Base-by-base conservation (phyloP, 1,140 invertebrate genomes). In the Idris sp. region DNA sequence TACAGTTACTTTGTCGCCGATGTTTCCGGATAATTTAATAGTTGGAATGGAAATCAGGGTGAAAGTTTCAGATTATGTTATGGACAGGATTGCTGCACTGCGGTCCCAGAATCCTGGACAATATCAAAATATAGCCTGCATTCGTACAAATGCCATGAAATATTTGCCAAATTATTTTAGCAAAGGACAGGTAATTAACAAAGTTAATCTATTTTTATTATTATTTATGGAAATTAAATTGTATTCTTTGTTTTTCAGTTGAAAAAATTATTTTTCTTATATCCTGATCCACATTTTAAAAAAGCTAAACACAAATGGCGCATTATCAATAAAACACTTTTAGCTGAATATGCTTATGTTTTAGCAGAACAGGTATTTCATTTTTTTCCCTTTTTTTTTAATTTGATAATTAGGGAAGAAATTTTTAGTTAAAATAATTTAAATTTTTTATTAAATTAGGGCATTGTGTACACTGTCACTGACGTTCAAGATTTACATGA, bases 261-360 rank as follows among this genome's bases (percentile, higher is more conserved):
- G 9, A 92, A 93, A 67, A 99, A 99, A 89, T 97, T 99, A 92
- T 99, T 99, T 87, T 99, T 99, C 83, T 88, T 99, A n/a, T 99
- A 98, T 87, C 98, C 98, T 18, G 98, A 99, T 90, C 98, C 98
- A 26, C 98, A 99, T 90, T 99, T 99, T 85, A 99, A 99, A 86
- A 98, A 96, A 80, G 92, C 96, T 0, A 99, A 99, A 89, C 97
- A 99, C 82, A 99, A 99, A 88, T 99, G 98, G 98, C 91, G 98
- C 65, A 99, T 99, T 40, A 98, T 99, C 72, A 99, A 97, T 83
- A 91, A 94, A 74, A 94, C 93, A 68, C 86, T 99, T 10, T 87
- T 99, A 26, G 94, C 97, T 10, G 98, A 99, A 89, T 99, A 99
- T 91, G 98, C 98, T 0, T 99, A 97, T 89, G 92, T 98, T 28